phyloP scores from a whole-genome alignment of 2,113 vertebrate species.

The Menidia beryllina region DNA sequence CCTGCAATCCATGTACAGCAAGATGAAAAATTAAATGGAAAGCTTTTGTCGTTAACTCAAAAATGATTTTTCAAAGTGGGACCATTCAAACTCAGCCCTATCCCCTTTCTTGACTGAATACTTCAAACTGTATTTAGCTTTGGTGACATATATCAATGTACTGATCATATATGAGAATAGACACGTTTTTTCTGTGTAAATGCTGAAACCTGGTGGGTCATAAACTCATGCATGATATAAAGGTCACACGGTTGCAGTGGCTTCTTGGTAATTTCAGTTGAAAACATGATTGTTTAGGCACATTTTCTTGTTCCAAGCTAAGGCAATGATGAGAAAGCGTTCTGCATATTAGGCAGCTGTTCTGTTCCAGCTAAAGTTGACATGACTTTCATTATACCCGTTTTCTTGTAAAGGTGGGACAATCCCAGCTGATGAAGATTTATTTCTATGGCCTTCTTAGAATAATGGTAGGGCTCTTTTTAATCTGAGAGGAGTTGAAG shows the following conservation, averaged over 20 bases:
- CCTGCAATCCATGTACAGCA: too few relatives aligned
- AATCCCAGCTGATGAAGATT: conserved; percentile 66
- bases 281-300: conserved; percentile 20
- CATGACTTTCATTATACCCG: conserved; percentile 53
- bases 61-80: too few relatives aligned
- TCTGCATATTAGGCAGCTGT: conserved; percentile 51
- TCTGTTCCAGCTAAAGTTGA: conserved; percentile 57
- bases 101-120: neutral
- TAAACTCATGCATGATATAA: neutral
- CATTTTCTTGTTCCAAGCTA: neutral
- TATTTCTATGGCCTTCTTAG: conserved; percentile 55
- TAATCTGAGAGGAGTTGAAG: conserved; percentile 69
- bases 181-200: too few relatives aligned
- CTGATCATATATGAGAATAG: too few relatives aligned
- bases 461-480: conserved; percentile 78
- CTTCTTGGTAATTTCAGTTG: neutral
- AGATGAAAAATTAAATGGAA: too few relatives aligned
- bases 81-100: too few relatives aligned
- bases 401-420: conserved; percentile 60
- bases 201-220: too few relatives aligned
- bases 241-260: neutral
- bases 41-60: too few relatives aligned
- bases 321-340: conserved; percentile 19
- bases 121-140: neutral
- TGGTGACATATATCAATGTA: neutral